Conservation (phyloP, 1,140 invertebrate genomes). For the Diachasmimorpha longicaudata region DNA sequence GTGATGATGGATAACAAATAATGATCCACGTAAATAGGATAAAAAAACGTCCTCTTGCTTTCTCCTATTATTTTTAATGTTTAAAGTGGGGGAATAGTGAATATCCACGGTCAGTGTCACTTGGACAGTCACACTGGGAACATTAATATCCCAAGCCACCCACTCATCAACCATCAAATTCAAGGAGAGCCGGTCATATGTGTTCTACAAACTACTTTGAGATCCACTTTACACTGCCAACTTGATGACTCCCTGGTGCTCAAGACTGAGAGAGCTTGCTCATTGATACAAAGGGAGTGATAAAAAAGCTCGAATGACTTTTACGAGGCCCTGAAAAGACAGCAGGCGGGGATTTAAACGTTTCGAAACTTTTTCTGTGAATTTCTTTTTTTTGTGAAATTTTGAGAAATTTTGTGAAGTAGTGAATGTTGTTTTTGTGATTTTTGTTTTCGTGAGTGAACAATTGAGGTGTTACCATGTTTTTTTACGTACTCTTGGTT, state of each 20-base stretch:
- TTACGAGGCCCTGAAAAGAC: background rate
- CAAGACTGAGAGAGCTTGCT: background rate
- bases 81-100: background rate
- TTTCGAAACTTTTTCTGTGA: no score
- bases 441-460: background rate
- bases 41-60: background rate
- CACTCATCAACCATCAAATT: background rate
- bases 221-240: background rate
- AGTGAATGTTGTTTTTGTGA: background rate
- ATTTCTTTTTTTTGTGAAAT: background rate
- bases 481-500: conserved; percentile 23
- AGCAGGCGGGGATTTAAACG: no score
- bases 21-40: no score
- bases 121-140: background rate
- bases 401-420: background rate
- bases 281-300: background rate
- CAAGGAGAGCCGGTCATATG: background rate
- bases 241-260: background rate
- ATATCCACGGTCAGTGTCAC: conserved; percentile 16
- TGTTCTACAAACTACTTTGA: background rate
- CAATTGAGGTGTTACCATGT: conserved; percentile 16
- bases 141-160: conserved; percentile 1
- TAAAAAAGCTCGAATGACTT: background rate
- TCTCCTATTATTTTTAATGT: background rate
- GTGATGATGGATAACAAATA: no score